A percentile compares a stretch with the other conserved stretches of the same genome.
Evolutionary conservation across 1,140 invertebrate species (phyloP).

Genomic region (Drosophila seguyi): DNA sequence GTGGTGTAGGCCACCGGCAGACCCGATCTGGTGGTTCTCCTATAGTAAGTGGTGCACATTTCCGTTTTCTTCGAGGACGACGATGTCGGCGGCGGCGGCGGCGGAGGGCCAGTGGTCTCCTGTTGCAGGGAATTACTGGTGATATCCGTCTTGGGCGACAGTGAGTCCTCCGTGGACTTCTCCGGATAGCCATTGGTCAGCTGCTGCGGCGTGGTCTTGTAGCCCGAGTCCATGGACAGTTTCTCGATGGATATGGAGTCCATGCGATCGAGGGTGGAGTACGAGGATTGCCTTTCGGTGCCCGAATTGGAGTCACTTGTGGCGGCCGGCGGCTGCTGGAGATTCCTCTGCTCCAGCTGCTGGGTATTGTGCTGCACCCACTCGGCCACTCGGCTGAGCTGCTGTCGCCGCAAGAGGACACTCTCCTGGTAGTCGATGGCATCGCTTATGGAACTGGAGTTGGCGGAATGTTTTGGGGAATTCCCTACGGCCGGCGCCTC

Average conservation of each 20-base stretch:
- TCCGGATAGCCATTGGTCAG: conserved; percentile 73
- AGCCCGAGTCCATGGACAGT: conserved; percentile 80
- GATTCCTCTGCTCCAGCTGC: conserved; percentile 69
- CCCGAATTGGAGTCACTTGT: conserved; percentile 73
- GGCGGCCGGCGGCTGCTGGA: conserved; percentile 56
- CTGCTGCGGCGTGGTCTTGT: conserved; percentile 82
- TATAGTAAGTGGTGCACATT: conserved; percentile 73
- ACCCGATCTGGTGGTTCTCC: conserved; percentile 77
- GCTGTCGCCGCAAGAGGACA: conserved; percentile 86
- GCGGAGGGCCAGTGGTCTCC: conserved; percentile 7
- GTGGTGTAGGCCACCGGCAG: conserved; percentile 78
- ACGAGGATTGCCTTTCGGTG: conserved; percentile 74
- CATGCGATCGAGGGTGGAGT: conserved; percentile 77
- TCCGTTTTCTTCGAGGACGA: conserved; percentile 53
- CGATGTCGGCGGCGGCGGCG: conserved; percentile 1
- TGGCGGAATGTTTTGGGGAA: conserved; percentile 72
- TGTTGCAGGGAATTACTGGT: conserved; percentile 66
- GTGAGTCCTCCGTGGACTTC: conserved; percentile 74
- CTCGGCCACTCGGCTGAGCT: conserved; percentile 89
- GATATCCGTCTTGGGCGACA: conserved; percentile 77
- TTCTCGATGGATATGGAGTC: conserved; percentile 84
- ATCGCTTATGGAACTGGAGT: conserved; percentile 80
- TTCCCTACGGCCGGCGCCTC: conserved; percentile 4
- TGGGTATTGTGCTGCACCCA: conserved; percentile 88
- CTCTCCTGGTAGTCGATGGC: conserved; percentile 82